Base-by-base conservation (phyloP, 2,113 vertebrate genomes). In the Arvicanthis niloticus region DNA sequence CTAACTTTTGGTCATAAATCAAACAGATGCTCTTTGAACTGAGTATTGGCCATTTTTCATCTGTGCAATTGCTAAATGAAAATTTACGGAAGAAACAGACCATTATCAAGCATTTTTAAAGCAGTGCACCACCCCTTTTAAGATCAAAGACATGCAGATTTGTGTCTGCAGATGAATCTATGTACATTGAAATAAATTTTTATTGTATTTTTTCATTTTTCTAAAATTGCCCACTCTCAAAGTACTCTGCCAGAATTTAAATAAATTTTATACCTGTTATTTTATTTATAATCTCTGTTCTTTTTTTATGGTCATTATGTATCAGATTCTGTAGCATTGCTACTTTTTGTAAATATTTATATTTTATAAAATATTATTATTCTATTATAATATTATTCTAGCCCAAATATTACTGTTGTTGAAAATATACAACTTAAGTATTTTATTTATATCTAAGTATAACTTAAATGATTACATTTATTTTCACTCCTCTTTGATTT, bases 141-240 rank as follows among this genome's bases (percentile, higher is more conserved):
- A 5, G 51, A 26, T 72, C 48, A 85, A 34, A 0, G 5, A 48
- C 31, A 24, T 60, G 7, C 4, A 0, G 4, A 48, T 29, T 17
- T 76, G 13, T 7, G 0, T 56, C 3, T 48, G 4, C 4, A 17
- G 9, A 1, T 42, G 12, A 62, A 5, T 12, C 0, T 34, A 0
- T 65, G 3, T 29, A 2, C 5, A 0, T 51, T 9, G 21, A 12
- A 10, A 31, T 1, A 58, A 37, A 21, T 1, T 24, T 67, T 29
- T 72, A 42, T 48, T 42, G 29, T 78, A 29, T 72, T 16, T 16
- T 92, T 95, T 85, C 4, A 42, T 65, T 26, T 26, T 89, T 68
- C 7, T 53, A n/a, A 91, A 85, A 68, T 53, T 94, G 0, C 72
- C 76, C 53, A 67, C 2, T 37, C 19, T 73, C 2, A 40, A 53